These are phyloP conservation scores for Luscinia luscinia DNA, from an alignment of 2,797 vertebrate species.

Conservation along the genomic window DNA sequence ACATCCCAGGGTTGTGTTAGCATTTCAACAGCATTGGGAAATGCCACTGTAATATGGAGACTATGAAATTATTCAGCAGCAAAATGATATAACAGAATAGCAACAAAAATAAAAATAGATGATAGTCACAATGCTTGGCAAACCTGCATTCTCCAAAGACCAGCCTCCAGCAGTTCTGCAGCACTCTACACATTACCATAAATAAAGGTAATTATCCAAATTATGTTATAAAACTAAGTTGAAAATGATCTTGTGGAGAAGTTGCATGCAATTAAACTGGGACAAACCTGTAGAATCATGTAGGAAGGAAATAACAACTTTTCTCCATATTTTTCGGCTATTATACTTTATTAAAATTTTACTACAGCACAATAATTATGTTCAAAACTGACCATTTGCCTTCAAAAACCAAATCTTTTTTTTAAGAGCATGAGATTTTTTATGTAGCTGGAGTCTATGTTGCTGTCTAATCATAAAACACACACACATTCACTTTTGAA, in stretches of 20 bases:
- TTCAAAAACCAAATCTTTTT: not conserved
- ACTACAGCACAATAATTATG: not conserved
- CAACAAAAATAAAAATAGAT: not conserved
- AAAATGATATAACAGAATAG: not conserved
- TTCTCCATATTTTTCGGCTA: not conserved
- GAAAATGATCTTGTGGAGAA: not conserved
- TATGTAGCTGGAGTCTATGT: not conserved
- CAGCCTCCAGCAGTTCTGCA: not conserved
- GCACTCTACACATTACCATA: not conserved
- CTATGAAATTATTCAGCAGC: not conserved
- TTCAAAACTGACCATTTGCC: not conserved
- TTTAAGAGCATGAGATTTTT: not conserved
- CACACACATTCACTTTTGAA: not conserved
- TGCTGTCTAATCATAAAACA: not conserved
- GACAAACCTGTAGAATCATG: not conserved
- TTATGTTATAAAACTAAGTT: not conserved
- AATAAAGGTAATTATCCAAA: slow-evolving; percentile 38
- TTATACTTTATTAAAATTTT: not conserved
- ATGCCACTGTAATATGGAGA: not conserved
- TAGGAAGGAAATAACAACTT: not conserved
- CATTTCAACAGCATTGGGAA: not conserved
- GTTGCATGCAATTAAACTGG: not conserved
- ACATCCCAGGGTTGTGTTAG: not conserved
- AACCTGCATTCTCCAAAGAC: not conserved
- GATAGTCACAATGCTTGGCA: not conserved